phyloP scores from a whole-genome alignment of 2,888 invertebrate genomes.

The Leucophora obtusa region DNA sequence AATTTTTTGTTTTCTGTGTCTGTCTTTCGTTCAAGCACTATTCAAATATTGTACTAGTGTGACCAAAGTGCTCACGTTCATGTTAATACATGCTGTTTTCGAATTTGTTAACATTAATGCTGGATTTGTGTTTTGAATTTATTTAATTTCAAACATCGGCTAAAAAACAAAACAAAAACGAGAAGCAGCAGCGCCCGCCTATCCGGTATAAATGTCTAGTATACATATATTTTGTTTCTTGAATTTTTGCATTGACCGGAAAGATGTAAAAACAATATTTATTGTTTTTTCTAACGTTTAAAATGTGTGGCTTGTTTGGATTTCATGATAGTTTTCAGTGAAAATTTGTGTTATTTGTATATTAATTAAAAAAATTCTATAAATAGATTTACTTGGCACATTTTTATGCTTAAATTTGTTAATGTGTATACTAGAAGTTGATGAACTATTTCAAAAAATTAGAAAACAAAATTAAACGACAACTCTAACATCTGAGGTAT shows the following conservation, averaged over 20 bases:
- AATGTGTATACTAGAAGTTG: neutral
- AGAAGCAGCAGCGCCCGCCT: conserved; percentile 34
- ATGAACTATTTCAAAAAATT: neutral
- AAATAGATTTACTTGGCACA: conserved; percentile 2
- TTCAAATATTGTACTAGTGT: conserved; percentile 39
- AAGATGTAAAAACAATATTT: conserved; percentile 63
- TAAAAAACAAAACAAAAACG: conserved; percentile 44
- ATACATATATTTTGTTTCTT: conserved; percentile 30
- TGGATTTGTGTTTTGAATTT: conserved; percentile 63
- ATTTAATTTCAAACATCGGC: conserved; percentile 53
- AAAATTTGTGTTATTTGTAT: conserved; percentile 37
- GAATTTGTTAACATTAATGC: conserved; percentile 63
- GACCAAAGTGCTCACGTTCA: conserved; percentile 50
- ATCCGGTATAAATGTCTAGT: conserved; percentile 54
- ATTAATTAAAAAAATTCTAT: conserved; percentile 47
- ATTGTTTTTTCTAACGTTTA: conserved; percentile 54
- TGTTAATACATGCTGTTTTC: conserved; percentile 60
- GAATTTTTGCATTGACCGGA: conserved; percentile 54
- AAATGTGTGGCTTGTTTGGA: conserved; percentile 48
- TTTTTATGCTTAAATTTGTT: conserved; percentile 1
- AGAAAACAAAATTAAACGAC: too few relatives aligned
- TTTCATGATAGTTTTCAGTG: conserved; percentile 35
- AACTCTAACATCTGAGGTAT: too few relatives aligned
- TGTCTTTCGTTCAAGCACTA: conserved; percentile 36
- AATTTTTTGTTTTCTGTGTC: conserved; percentile 18